A percentile compares a stretch with the other conserved stretches of the same genome.
Evolutionary conservation across 23 tunicate genomes (phyloP).

Genomic region (Clavelina lepadiformis): DNA sequence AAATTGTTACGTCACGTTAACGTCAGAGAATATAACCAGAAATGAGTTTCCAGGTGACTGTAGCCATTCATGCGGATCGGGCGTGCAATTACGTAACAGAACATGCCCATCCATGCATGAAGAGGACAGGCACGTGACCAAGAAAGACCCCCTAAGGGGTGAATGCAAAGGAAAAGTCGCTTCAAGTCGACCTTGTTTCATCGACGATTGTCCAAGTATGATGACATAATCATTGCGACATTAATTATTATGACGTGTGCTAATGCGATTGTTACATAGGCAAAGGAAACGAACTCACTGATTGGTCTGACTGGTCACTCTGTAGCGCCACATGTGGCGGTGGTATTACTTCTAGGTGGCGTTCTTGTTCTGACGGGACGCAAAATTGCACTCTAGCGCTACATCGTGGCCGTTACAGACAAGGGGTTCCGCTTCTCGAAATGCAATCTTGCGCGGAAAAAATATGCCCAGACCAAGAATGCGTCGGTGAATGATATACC

Average conservation of each 20-base stretch:
- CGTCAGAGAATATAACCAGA: not conserved
- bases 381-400: conserved; percentile 13
- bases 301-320: conserved; percentile 60
- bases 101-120: conserved; percentile 19
- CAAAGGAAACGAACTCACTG: conserved; percentile 18
- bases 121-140: conserved; percentile 2
- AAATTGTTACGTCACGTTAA: not conserved
- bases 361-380: conserved; percentile 33
- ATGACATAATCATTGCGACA: too few relatives aligned
- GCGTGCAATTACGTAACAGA: conserved; percentile 42
- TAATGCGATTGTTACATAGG: too few relatives aligned
- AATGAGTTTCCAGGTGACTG: conserved; percentile 26
- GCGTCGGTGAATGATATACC: too few relatives aligned
- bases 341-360: conserved; percentile 40
- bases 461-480: conserved; percentile 29
- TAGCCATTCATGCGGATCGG: conserved; percentile 55
- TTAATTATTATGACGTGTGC: too few relatives aligned
- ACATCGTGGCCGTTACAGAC: conserved; percentile 4
- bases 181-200: conserved; percentile 34
- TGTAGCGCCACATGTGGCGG: conserved; percentile 77
- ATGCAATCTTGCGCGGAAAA: conserved; percentile 40
- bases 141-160: conserved; percentile 17
- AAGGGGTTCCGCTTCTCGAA: conserved; percentile 25
- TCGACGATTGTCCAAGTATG: conserved; percentile 38
- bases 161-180: conserved; percentile 29